Evolutionary conservation across 1,140 invertebrate genomes (phyloP).

Genomic region (Zophobas morio): DNA sequence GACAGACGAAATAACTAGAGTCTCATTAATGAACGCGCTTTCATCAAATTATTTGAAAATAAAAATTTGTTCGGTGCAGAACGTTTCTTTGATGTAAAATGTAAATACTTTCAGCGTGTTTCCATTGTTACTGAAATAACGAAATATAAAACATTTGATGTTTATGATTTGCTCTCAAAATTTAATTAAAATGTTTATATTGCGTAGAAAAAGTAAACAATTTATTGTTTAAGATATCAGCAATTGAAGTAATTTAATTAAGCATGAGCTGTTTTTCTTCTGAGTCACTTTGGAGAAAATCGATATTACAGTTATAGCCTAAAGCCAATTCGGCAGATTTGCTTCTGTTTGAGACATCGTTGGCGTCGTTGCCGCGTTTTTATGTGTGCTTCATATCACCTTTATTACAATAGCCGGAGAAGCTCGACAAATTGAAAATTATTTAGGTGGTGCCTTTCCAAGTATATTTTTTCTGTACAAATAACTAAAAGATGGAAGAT

Average conservation of each 20-base stretch:
- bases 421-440: too few relatives aligned
- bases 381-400: too few relatives aligned
- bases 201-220: background rate
- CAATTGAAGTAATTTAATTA: conserved; percentile 8
- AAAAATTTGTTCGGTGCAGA: background rate
- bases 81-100: conserved; percentile 6
- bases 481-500: too few relatives aligned
- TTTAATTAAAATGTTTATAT: conserved; percentile 31
- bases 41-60: background rate
- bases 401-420: too few relatives aligned
- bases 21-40: background rate
- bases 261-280: background rate
- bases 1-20: background rate
- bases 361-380: too few relatives aligned
- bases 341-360: too few relatives aligned
- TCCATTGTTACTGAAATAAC: conserved; percentile 18
- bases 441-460: too few relatives aligned
- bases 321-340: background rate
- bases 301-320: background rate
- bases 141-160: conserved; percentile 26
- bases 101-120: background rate
- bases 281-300: too few relatives aligned
- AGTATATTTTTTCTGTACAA: too few relatives aligned
- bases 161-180: conserved; percentile 9
- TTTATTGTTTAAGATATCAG: background rate